phyloP scores from a whole-genome alignment of 2,888 invertebrate genomes.

The Oasisia sp. region DNA sequence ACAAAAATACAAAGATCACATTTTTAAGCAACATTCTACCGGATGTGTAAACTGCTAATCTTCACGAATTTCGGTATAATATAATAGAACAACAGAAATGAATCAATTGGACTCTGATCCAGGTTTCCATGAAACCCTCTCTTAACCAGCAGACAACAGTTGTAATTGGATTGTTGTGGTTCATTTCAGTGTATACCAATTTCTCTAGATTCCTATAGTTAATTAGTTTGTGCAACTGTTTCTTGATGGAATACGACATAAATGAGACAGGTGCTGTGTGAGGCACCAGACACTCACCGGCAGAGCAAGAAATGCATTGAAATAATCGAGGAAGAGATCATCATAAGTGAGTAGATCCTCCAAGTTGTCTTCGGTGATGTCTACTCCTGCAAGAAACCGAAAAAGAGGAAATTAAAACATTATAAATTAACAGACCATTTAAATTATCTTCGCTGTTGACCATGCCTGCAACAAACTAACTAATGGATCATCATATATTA shows the following conservation, averaged over 20 bases:
- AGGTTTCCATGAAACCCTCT: too few species aligned
- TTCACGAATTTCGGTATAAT: too few species aligned
- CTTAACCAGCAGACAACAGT: background rate
- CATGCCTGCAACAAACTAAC: conserved; percentile 55
- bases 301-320: conserved; percentile 64
- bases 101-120: too few species aligned
- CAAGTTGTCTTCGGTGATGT: conserved; percentile 63
- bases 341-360: conserved; percentile 65
- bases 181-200: background rate
- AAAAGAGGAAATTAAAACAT: conserved; percentile 62
- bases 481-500: conserved; percentile 66
- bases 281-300: conserved; percentile 58
- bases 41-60: too few species aligned
- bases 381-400: conserved; percentile 57
- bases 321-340: conserved; percentile 65
- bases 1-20: too few species aligned
- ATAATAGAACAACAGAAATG: too few species aligned
- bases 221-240: background rate
- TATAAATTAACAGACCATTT: conserved; percentile 64
- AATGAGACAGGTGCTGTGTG: background rate
- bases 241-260: background rate
- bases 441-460: conserved; percentile 64
- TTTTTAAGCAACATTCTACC: too few species aligned
- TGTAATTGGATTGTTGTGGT: background rate
- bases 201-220: background rate